Evolutionary conservation across 1,140 invertebrate genomes (phyloP).

Genomic region (Ceratoteleas bidentatus): DNA sequence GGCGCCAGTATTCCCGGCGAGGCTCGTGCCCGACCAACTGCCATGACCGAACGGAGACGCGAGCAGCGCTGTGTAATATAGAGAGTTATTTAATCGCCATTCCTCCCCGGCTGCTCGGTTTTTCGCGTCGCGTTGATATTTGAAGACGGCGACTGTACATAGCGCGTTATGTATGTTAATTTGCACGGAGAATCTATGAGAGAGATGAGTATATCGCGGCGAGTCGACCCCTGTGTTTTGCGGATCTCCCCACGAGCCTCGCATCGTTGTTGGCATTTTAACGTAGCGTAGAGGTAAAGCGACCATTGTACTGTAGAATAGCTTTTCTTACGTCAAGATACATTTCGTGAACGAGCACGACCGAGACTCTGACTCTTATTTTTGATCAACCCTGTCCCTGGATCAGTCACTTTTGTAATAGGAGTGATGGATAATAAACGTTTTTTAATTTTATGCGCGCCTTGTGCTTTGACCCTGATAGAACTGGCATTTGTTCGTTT

Average conservation of each 20-base stretch:
- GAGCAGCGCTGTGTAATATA: conserved; percentile 31
- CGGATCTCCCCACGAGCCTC: conserved; percentile 59
- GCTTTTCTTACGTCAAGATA: conserved; percentile 74
- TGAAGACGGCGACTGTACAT: conserved; percentile 52
- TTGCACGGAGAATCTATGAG: conserved; percentile 65
- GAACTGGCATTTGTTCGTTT: too few species aligned
- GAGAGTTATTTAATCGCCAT: conserved; percentile 30
- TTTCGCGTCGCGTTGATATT: conserved; percentile 15
- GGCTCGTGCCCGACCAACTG: conserved; percentile 25
- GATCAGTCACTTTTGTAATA: conserved; percentile 35
- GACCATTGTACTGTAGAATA: conserved; percentile 74
- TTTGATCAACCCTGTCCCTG: conserved; percentile 23
- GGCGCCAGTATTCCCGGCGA: background rate
- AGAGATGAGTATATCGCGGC: conserved; percentile 47
- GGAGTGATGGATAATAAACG: conserved; percentile 32
- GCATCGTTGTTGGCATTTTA: conserved; percentile 71
- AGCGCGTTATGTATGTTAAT: conserved; percentile 65
- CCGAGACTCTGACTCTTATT: conserved; percentile 19
- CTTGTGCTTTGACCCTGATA: too few species aligned
- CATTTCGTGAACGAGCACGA: conserved; percentile 68
- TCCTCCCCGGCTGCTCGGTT: conserved; percentile 5
- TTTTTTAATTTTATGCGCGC: conserved; percentile 36
- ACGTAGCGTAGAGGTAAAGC: conserved; percentile 68
- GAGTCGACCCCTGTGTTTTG: conserved; percentile 53
- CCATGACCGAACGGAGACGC: conserved; percentile 25